These are phyloP conservation scores for Cisticola juncidis DNA, from an alignment of 2,113 vertebrate species.

Conservation along the genomic window DNA sequence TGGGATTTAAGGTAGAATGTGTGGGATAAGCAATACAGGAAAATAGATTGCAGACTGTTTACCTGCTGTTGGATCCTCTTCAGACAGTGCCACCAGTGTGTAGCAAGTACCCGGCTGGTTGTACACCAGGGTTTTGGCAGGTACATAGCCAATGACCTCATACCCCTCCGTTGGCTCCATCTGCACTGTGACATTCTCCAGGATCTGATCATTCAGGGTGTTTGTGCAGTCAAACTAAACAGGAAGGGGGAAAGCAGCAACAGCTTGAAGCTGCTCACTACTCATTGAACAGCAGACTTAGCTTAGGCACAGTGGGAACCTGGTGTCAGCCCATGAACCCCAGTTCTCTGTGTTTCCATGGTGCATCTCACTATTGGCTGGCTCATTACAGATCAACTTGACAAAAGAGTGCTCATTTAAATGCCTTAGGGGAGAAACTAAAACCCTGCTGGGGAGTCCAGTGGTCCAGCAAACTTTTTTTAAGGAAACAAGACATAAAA, in stretches of 20 bases:
- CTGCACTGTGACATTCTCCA: constrained; percentile 82
- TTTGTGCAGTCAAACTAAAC: constrained; percentile 83
- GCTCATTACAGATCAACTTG: not conserved
- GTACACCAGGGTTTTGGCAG: constrained; percentile 78
- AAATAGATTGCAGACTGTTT: not conserved
- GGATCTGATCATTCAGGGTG: constrained; percentile 80
- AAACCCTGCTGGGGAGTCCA: not conserved
- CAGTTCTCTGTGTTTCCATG: not conserved
- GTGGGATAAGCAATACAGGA: not conserved
- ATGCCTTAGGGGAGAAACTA: not conserved
- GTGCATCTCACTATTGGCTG: not conserved
- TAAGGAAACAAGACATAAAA: not conserved
- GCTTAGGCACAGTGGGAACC: not conserved
- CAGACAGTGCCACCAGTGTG: constrained; percentile 77
- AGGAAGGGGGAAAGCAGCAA: not conserved
- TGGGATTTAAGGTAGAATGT: not conserved
- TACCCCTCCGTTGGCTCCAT: constrained; percentile 84
- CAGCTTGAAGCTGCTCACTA: not conserved
- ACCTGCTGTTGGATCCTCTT: constrained; percentile 81
- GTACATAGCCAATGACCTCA: constrained; percentile 74
- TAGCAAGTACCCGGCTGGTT: constrained; percentile 83
- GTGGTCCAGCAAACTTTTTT: not conserved
- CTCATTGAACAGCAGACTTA: not conserved
- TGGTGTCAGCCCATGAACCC: not conserved
- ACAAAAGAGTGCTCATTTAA: not conserved